Percentiles rank a stretch among this genome's conserved stretches.
Conservation (phyloP, 2,888 invertebrate species). For the Pherbina coryleti region DNA sequence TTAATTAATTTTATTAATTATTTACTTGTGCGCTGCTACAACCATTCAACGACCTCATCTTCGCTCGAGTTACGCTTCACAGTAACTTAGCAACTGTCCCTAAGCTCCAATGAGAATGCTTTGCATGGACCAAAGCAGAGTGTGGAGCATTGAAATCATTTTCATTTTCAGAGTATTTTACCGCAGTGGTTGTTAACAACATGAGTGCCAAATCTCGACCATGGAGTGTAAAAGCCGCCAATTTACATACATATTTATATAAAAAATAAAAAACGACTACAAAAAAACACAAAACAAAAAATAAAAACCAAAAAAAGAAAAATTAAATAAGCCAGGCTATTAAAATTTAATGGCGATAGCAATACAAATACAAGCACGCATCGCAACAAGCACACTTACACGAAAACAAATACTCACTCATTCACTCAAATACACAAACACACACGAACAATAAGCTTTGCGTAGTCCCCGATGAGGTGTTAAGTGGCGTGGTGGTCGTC, state of each 20-base stretch:
- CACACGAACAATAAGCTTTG: not conserved
- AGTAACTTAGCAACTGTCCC: not conserved
- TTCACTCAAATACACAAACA: not conserved
- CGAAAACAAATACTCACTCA: not conserved
- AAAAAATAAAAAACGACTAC: not conserved
- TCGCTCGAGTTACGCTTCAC: not conserved
- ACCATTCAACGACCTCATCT: not conserved
- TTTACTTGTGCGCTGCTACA: not conserved
- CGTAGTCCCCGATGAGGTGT: not conserved
- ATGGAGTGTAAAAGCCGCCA: no score
- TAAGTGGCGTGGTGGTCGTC: not conserved
- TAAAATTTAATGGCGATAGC: not conserved
- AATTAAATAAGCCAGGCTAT: not conserved
- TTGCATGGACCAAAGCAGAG: no score
- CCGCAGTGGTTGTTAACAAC: no score
- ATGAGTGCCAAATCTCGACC: no score
- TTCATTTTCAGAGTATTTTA: no score
- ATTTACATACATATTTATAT: no score
- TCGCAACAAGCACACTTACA: not conserved
- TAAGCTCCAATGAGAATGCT: no score
- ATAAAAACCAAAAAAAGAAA: not conserved
- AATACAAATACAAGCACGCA: not conserved
- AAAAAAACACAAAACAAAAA: not conserved
- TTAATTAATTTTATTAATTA: not conserved
- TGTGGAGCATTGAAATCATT: no score